phyloP scores from a whole-genome alignment of 2,797 vertebrate species.

The Sebastes matsubarae region DNA sequence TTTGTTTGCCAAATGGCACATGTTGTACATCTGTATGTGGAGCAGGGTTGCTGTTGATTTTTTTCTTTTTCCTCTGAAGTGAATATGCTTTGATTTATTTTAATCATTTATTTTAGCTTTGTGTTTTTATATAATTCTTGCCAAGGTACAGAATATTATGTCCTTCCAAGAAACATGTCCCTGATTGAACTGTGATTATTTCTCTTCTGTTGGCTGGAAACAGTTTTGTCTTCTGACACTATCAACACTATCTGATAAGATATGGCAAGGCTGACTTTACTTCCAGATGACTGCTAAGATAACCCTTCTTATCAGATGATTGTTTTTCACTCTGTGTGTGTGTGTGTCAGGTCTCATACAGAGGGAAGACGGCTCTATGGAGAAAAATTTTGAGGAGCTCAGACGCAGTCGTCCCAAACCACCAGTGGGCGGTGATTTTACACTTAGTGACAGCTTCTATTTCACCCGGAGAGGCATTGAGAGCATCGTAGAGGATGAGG shows the following conservation, averaged over 20 bases:
- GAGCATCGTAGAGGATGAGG: conserved; percentile 94
- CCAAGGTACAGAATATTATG: neutral
- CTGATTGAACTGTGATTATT: conserved; percentile 3
- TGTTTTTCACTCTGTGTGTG: neutral
- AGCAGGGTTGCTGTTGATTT: neutral
- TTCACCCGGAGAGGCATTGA: conserved; percentile 93
- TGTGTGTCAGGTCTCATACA: conserved; percentile 89
- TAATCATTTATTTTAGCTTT: neutral
- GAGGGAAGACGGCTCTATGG: conserved; percentile 90
- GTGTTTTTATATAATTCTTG: neutral
- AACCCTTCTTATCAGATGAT: conserved; percentile 3
- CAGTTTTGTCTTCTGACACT: neutral
- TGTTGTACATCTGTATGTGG: neutral
- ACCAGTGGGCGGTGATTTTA: conserved; percentile 84
- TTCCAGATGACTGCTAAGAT: conserved; percentile 11
- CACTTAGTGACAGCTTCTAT: conserved; percentile 93
- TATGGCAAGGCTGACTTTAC: neutral
- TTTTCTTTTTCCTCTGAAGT: neutral
- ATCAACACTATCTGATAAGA: neutral
- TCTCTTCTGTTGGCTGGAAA: neutral
- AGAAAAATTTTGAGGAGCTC: conserved; percentile 89
- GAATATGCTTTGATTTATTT: neutral
- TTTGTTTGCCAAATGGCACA: neutral
- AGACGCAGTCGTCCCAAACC: conserved; percentile 80
- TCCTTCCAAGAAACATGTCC: neutral